Evolutionary conservation across 2,113 vertebrate species (phyloP), one percentile per base, ranked within the genome.

Genomic region (Condylura cristata): DNA sequence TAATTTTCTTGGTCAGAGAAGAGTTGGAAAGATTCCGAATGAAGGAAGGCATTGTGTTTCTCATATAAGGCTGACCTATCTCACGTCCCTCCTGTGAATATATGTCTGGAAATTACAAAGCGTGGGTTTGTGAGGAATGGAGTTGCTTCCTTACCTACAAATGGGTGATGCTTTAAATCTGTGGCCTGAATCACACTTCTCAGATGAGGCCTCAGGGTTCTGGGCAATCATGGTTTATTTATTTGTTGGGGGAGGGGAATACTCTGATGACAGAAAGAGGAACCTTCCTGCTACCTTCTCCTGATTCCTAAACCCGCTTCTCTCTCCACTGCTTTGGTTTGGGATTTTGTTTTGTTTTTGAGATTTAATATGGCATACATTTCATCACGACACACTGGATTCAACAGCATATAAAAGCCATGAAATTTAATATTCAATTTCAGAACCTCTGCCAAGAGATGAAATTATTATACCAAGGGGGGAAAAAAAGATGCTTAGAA

Each of bases 371-470:
- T 14, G 86, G 71, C 70, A 63, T 90, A 18, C 51, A 94, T 93
- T 81, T 94, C 93, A 89, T 75, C 87, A 80, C 8, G 12, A 30
- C 61, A 79, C 37, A 24, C 70, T 92, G 58, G 75, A 61, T 95
- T 95, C 86, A 93, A 75, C 93, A 89, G 78, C 84, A 81, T 78
- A 68, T 68, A 96, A 95, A 95, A 91, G 17, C 71, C 91, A 90
- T 87, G 94, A 90, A 94, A 96, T 94, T 61, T 89, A 81, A 89
- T 92, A 84, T 90, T 91, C 60, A 72, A 44, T 83, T 94, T 83
- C 60, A 93, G 65, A 92, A 82, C 16, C 51, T 75, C 66, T 75
- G 79, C 92, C 89, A 89, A 89, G 68, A 95, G 76, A 90, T 86
- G 81, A 91, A 66, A 81, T 83, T 78, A 56, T 72, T 86, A 86